These are phyloP conservation scores for Pararge aegeria DNA, from an alignment of 1,140 invertebrate genomes.

Conservation along the genomic window DNA sequence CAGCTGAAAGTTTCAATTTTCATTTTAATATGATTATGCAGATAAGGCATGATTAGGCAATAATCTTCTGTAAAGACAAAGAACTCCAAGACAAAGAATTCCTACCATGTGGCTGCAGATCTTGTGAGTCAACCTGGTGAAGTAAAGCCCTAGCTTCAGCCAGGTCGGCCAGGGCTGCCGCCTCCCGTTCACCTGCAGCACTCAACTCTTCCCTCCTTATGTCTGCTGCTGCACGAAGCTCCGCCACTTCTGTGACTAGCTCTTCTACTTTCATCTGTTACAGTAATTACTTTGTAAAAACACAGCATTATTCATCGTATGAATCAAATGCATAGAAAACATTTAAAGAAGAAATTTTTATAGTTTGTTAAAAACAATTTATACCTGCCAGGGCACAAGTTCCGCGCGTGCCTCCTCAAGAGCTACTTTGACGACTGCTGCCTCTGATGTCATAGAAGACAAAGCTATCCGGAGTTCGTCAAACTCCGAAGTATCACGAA, in stretches of 20 bases:
- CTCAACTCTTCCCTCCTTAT: constrained; percentile 51
- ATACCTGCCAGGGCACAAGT: constrained; percentile 44
- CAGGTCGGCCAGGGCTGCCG: constrained; percentile 51
- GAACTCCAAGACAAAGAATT: not conserved
- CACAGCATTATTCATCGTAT: too few relatives aligned
- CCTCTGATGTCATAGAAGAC: constrained; percentile 42
- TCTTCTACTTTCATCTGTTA: constrained; percentile 51
- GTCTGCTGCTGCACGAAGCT: constrained; percentile 56
- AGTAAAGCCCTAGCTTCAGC: constrained; percentile 56
- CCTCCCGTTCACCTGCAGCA: constrained; percentile 53
- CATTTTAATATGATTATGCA: too few relatives aligned
- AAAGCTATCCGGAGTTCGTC: constrained; percentile 53
- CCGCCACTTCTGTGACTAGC: constrained; percentile 47
- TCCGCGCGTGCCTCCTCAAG: constrained; percentile 52
- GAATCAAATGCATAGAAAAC: too few relatives aligned
- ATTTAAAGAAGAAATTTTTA: too few relatives aligned
- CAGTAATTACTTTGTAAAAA: too few relatives aligned
- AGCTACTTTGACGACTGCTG: constrained; percentile 43
- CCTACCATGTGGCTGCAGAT: constrained; percentile 62
- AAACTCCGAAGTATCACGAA: constrained; percentile 54
- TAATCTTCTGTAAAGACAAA: too few relatives aligned
- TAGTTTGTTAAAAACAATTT: too few relatives aligned
- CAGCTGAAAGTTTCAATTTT: constrained; percentile 50
- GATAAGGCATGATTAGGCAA: too few relatives aligned
- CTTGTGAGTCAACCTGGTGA: constrained; percentile 53